Base-by-base conservation (phyloP, 2,888 invertebrate species). In the Baccha elongata region DNA sequence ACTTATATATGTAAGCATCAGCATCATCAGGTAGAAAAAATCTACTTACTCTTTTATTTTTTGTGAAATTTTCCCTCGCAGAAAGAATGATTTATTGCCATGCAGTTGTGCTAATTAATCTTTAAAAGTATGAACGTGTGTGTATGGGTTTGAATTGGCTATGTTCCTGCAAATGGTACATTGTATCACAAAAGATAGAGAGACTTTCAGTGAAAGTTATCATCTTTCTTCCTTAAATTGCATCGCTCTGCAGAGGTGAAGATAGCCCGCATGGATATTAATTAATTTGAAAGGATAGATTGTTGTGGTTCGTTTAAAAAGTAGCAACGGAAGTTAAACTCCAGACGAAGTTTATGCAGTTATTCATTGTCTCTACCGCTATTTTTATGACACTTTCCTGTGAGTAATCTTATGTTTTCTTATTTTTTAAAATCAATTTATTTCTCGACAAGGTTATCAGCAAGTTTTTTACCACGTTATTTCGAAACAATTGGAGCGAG, bases 101-200 rank as follows among this genome's bases (percentile, higher is more conserved):
- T 79, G 84, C 84, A 78, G 78, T 79, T 73, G 79, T 55, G 84
- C 84, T 84, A 84, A 84, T 84, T 84, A 84, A 84, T 84, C 84
- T 84, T 83, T 55, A 62, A 62, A 19, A 48, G 10, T 8, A 6
- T 23, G 23, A n/a, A 21, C 8, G 48, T 19, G 17, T 29, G 32
- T 29, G 40, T 46, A 42, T 50, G 21, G 37, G 58, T 58, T 21
- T 52, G 75, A 64, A 50, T 35, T 50, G 53, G 13, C 44, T 55
- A 40, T 81, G 60, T 81, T 76, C 75, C 46, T 32, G 17, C 8
- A 35, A 55, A 37, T 29, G 13, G 35, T 52, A n/a, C n/a, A 75
- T 48, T 71, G 55, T 65, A 80, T 80, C 80, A 48, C 17, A 52
- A n/a, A n/a, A 26, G 32, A 67, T 23, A 19, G 40, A 75, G 71